Percentiles rank a stretch among this genome's conserved stretches.
These are phyloP conservation scores for Bubo bubo DNA, from an alignment of 2,113 vertebrate genomes.

Conservation along the genomic window DNA sequence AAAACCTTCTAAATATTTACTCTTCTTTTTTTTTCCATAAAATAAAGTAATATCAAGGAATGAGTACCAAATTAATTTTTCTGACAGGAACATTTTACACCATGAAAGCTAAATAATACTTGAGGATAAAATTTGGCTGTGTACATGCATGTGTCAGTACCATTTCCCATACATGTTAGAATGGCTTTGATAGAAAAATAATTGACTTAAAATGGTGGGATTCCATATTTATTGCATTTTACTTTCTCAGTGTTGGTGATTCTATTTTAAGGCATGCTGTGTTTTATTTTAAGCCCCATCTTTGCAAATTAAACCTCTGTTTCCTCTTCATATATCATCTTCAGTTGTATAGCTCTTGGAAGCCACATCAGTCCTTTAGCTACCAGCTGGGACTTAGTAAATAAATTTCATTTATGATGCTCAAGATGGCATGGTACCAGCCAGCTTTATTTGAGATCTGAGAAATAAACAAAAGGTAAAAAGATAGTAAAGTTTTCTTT, in stretches of 20 bases:
- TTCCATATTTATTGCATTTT: not conserved
- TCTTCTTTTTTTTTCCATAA: not conserved
- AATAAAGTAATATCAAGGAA: conserved; percentile 47
- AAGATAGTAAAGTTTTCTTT: not conserved
- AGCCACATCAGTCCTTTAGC: not conserved
- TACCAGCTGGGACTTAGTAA: not conserved
- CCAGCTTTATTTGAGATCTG: not conserved
- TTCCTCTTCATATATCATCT: conserved; percentile 8
- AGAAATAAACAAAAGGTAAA: not conserved
- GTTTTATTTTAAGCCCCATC: not conserved
- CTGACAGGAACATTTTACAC: not conserved
- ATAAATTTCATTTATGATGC: not conserved
- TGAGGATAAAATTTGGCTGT: not conserved
- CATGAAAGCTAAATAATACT: not conserved
- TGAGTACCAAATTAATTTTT: conserved; percentile 45
- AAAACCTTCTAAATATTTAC: conserved; percentile 21
- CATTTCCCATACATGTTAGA: not conserved
- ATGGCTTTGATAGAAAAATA: not conserved
- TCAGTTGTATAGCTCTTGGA: not conserved
- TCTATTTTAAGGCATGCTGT: not conserved
- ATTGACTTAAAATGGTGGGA: not conserved
- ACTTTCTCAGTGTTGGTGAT: not conserved
- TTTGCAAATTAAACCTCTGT: not conserved
- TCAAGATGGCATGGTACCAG: not conserved
- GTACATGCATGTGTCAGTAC: not conserved